These are phyloP conservation scores for Apamea epomidion DNA, from an alignment of 2,888 invertebrate species.

Conservation along the genomic window DNA sequence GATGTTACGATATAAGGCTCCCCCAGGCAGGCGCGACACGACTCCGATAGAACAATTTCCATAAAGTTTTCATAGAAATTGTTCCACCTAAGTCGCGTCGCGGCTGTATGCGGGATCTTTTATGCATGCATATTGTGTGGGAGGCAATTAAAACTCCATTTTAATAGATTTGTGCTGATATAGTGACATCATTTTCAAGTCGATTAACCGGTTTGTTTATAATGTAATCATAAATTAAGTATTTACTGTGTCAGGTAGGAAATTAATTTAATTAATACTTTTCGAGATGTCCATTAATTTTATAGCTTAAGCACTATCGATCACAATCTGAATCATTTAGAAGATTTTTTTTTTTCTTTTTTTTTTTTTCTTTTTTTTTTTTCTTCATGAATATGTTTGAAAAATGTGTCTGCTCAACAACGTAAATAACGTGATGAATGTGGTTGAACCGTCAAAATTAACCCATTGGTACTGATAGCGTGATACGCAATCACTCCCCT, in stretches of 20 bases:
- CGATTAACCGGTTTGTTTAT: background rate
- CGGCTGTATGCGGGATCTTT: background rate
- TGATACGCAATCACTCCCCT: no score
- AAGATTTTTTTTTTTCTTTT: no score
- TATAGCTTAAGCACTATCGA: no score
- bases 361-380: no score
- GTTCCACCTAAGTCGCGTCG: background rate
- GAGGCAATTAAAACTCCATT: slow-evolving; percentile 43
- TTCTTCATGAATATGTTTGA: no score
- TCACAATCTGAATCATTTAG: no score
- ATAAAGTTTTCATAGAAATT: background rate
- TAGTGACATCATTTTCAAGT: slow-evolving; percentile 49
- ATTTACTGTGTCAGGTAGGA: slow-evolving; percentile 1
- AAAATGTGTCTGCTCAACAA: no score
- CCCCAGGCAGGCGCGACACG: background rate
- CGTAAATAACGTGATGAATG: no score
- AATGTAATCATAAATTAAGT: slow-evolving; percentile 7
- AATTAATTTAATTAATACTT: background rate
- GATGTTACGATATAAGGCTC: slow-evolving; percentile 3
- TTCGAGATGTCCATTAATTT: background rate
- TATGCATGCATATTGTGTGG: slow-evolving; percentile 10
- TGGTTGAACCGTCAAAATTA: no score
- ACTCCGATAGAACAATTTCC: background rate
- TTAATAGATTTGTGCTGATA: slow-evolving; percentile 8
- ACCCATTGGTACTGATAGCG: no score